Evolutionary conservation across 2,113 vertebrate genomes (phyloP).

Genomic region (Cyrtonyx montezumae): DNA sequence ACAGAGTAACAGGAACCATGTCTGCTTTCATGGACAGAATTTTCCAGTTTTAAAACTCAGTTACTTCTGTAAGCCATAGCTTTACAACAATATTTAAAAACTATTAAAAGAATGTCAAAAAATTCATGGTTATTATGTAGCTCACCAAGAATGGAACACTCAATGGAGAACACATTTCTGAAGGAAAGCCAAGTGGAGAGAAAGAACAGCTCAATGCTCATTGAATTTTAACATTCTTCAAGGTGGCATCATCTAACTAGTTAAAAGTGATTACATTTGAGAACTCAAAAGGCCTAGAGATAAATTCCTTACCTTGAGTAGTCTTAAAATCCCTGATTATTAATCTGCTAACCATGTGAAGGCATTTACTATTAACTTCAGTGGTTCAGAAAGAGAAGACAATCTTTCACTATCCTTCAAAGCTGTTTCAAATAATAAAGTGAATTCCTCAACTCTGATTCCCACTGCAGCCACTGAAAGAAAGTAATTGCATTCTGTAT

Average conservation of each 20-base stretch:
- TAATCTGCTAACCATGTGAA: slow-evolving; percentile 51
- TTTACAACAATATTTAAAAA: slow-evolving; percentile 3
- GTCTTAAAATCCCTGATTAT: slow-evolving; percentile 54
- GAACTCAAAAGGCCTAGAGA: slow-evolving; percentile 40
- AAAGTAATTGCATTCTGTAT: slow-evolving; percentile 17
- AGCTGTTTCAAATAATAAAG: slow-evolving; percentile 46
- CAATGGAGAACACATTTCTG: not conserved
- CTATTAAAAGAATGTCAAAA: slow-evolving; percentile 6
- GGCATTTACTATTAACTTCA: slow-evolving; percentile 35
- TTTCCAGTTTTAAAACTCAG: not conserved
- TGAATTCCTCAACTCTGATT: slow-evolving; percentile 42
- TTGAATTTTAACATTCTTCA: slow-evolving; percentile 55
- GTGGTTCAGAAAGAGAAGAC: slow-evolving; percentile 6
- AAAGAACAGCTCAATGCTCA: not conserved
- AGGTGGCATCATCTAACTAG: slow-evolving; percentile 56
- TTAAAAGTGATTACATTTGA: slow-evolving; percentile 64
- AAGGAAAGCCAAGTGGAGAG: slow-evolving; percentile 5
- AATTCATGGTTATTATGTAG: not conserved
- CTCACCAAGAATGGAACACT: slow-evolving; percentile 2
- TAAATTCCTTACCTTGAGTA: slow-evolving; percentile 60
- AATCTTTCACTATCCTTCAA: not conserved
- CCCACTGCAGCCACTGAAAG: not conserved
- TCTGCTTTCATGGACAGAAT: not conserved
- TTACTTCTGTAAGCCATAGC: not conserved
- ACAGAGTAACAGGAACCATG: not conserved